These are phyloP conservation scores for Acleris holmiana DNA, from an alignment of 2,888 invertebrate genomes.

Conservation along the genomic window DNA sequence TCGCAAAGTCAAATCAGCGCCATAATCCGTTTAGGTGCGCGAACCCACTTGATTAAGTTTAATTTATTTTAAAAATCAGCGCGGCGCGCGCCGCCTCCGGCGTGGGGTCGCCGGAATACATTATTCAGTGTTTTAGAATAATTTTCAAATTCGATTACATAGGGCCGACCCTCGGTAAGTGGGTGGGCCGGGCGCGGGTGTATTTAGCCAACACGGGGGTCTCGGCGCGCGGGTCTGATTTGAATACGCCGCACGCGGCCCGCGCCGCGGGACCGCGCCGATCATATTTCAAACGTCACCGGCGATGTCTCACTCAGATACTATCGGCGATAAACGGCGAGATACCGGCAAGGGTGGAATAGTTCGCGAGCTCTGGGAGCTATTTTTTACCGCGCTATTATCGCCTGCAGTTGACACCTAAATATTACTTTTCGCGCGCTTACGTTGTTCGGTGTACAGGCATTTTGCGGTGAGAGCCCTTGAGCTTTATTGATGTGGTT, in stretches of 20 bases:
- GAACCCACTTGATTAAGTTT: slow-evolving; percentile 85
- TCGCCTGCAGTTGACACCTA: slow-evolving; percentile 83
- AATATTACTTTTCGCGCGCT: slow-evolving; percentile 76
- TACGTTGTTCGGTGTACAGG: slow-evolving; percentile 59
- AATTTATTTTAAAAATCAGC: slow-evolving; percentile 84
- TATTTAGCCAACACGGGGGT: slow-evolving; percentile 85
- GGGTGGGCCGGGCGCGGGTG: slow-evolving; percentile 80
- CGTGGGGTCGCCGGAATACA: slow-evolving; percentile 79
- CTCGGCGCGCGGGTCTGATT: slow-evolving; percentile 81
- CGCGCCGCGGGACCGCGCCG: slow-evolving; percentile 77
- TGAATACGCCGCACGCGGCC: slow-evolving; percentile 84
- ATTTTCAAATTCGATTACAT: slow-evolving; percentile 85
- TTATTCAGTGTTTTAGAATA: slow-evolving; percentile 85
- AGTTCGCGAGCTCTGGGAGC: slow-evolving; percentile 67
- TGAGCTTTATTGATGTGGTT: slow-evolving; percentile 71
- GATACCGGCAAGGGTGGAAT: slow-evolving; percentile 78
- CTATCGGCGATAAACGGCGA: slow-evolving; percentile 81
- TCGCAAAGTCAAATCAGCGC: slow-evolving; percentile 80
- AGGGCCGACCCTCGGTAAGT: slow-evolving; percentile 83
- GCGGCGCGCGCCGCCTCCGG: slow-evolving; percentile 74
- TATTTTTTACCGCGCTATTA: slow-evolving; percentile 82
- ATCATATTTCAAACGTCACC: slow-evolving; percentile 85
- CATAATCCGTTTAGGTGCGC: slow-evolving; percentile 84
- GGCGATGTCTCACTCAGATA: slow-evolving; percentile 84
- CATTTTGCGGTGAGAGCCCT: slow-evolving; percentile 73